phyloP scores from a whole-genome alignment of 2,797 vertebrate species.

The Ataeniobius toweri region DNA sequence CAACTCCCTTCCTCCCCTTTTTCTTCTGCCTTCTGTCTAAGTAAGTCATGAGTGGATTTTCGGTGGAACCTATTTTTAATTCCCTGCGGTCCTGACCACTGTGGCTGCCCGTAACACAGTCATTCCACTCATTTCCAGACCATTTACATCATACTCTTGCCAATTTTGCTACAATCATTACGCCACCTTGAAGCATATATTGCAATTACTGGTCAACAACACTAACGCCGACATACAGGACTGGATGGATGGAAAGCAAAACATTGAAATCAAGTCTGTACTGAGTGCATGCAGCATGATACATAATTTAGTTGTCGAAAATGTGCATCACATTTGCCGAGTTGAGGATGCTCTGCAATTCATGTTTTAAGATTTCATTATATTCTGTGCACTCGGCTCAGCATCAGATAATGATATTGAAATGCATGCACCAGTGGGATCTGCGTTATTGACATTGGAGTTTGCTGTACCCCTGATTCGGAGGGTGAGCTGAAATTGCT shows the following conservation, averaged over 20 bases:
- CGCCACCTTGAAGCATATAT: conserved; percentile 41
- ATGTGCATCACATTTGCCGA: conserved; percentile 50
- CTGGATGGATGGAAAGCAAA: conserved; percentile 46
- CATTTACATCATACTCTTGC: conserved; percentile 65
- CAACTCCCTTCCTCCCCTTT: background rate
- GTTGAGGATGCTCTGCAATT: conserved; percentile 41
- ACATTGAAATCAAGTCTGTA: conserved; percentile 57
- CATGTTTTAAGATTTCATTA: conserved; percentile 71
- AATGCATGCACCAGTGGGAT: conserved; percentile 74
- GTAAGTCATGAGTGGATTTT: conserved; percentile 66
- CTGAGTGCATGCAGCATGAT: conserved; percentile 32
- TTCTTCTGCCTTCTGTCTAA: conserved; percentile 41
- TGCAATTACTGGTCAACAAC: conserved; percentile 59
- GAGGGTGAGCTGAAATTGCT: conserved; percentile 65
- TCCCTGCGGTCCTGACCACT: conserved; percentile 65
- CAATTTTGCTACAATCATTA: conserved; percentile 48
- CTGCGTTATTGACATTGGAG: conserved; percentile 75
- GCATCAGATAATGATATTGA: conserved; percentile 76
- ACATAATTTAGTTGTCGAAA: conserved; percentile 42
- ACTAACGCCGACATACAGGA: conserved; percentile 27
- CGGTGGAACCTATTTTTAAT: conserved; percentile 76
- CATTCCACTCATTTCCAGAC: conserved; percentile 66
- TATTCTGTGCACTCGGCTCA: conserved; percentile 65
- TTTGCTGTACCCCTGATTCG: conserved; percentile 65
- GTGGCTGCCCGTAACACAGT: conserved; percentile 54